phyloP scores from a whole-genome alignment of 2,113 vertebrate genomes.

The Tachuris rubrigastra region DNA sequence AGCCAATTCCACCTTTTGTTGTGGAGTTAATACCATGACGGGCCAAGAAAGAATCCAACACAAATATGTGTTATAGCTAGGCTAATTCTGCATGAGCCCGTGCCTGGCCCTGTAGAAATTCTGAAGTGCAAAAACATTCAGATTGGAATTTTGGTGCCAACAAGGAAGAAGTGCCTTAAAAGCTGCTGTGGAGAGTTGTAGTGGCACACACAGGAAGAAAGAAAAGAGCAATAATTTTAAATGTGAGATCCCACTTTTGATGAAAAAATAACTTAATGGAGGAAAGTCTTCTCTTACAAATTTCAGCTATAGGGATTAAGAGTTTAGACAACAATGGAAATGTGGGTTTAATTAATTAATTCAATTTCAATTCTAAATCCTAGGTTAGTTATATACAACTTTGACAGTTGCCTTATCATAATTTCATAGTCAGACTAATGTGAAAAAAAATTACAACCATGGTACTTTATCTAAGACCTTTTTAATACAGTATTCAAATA shows the following conservation, averaged over 20 bases:
- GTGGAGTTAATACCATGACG: neutral
- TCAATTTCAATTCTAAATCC: neutral
- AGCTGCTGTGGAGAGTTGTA: neutral
- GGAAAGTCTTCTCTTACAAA: neutral
- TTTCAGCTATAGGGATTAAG: neutral
- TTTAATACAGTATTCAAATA: neutral
- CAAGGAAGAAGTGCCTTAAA: neutral
- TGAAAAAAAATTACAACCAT: neutral
- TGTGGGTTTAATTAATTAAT: rapidly evolving
- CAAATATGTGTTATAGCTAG: rapidly evolving
- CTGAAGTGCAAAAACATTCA: neutral
- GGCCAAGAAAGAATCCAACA: neutral
- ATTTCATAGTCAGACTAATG: neutral
- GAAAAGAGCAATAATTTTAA: neutral
- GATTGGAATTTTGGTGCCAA: neutral
- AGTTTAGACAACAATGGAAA: neutral
- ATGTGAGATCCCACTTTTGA: neutral
- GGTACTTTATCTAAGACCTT: neutral
- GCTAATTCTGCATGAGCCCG: neutral
- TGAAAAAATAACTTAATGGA: neutral
- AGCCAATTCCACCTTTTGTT: neutral
- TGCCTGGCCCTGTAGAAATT: neutral
- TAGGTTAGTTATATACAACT: neutral
- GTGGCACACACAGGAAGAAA: neutral
- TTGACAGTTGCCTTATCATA: neutral